Percentiles rank a stretch among this genome's conserved stretches.
Conservation (phyloP, 1,140 invertebrate species). For the Plectrocnemia conspersa region DNA sequence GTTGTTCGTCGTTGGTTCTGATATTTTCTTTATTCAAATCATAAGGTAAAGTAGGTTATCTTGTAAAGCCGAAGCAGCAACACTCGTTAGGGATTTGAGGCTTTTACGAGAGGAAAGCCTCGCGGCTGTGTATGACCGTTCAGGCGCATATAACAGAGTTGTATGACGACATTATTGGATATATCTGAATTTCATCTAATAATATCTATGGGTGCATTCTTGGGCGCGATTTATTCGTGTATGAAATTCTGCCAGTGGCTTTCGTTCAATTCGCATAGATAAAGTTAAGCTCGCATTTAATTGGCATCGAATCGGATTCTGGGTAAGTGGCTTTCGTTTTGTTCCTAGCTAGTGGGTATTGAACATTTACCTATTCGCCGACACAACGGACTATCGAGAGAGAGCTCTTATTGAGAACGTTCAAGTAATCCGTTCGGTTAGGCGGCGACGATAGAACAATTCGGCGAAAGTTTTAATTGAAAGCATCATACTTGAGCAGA, state of each 20-base stretch:
- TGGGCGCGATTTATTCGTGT: background rate
- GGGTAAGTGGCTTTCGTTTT: slow-evolving; percentile 12
- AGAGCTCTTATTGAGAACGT: too few relatives aligned
- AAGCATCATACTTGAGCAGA: too few relatives aligned
- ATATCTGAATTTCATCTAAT: background rate
- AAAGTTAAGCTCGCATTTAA: slow-evolving; percentile 8
- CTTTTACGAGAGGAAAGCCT: too few relatives aligned
- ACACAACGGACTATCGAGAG: background rate
- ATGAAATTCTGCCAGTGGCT: slow-evolving; percentile 10
- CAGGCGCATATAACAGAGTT: slow-evolving; percentile 7
- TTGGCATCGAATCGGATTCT: slow-evolving; percentile 13
- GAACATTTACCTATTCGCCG: too few relatives aligned
- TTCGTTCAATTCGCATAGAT: slow-evolving; percentile 8
- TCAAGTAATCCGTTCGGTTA: too few relatives aligned
- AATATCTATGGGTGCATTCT: background rate
- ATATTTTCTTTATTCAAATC: too few relatives aligned
- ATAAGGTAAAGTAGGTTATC: background rate
- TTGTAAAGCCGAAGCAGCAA: too few relatives aligned
- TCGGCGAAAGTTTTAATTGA: too few relatives aligned
- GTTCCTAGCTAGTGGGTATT: too few relatives aligned
- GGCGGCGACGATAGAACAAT: too few relatives aligned
- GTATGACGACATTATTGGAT: slow-evolving; percentile 16
- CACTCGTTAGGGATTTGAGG: slow-evolving; percentile 13
- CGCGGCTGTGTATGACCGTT: background rate
- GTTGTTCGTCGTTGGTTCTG: too few relatives aligned